These are phyloP conservation scores for Drosophila kikkawai DNA, from an alignment of 1,140 invertebrate genomes.

Conservation along the genomic window DNA sequence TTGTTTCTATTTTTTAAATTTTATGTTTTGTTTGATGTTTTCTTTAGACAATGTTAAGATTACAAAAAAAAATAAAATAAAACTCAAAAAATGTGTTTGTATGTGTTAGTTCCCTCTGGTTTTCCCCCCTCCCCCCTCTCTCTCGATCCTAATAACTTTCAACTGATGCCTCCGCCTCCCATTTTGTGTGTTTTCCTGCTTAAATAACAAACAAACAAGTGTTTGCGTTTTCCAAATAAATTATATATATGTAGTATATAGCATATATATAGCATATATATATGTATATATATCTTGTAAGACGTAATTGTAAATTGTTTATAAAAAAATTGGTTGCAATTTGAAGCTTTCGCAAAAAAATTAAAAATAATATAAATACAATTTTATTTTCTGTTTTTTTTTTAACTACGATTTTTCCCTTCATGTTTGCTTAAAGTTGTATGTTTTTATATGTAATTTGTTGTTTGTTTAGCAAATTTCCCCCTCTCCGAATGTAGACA, in stretches of 20 bases:
- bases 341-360: conserved; percentile 49
- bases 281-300: conserved; percentile 33
- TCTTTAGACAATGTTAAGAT: conserved; percentile 56
- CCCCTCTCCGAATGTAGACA: neutral
- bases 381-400: conserved; percentile 38
- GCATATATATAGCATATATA: conserved; percentile 31
- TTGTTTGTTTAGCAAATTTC: neutral
- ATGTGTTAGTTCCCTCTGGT: conserved; percentile 39
- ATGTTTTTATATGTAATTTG: neutral
- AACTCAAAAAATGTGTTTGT: conserved; percentile 35
- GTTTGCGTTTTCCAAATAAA: conserved; percentile 48
- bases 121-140: neutral
- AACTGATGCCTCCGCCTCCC: neutral
- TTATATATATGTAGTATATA: conserved; percentile 42
- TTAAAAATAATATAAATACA: conserved; percentile 48
- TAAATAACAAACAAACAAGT: conserved; percentile 66
- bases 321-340: conserved; percentile 60
- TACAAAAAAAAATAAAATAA: conserved; percentile 37
- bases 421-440: neutral
- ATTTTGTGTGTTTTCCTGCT: conserved; percentile 25
- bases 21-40: conserved; percentile 32
- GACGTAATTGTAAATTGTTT: conserved; percentile 46
- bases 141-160: conserved; percentile 6
- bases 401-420: neutral
- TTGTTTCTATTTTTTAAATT: conserved; percentile 37